Evolutionary conservation across 2,888 invertebrate genomes (phyloP), one percentile per base, ranked within the genome.

Genomic region (Drosophila sordidapex): DNA sequence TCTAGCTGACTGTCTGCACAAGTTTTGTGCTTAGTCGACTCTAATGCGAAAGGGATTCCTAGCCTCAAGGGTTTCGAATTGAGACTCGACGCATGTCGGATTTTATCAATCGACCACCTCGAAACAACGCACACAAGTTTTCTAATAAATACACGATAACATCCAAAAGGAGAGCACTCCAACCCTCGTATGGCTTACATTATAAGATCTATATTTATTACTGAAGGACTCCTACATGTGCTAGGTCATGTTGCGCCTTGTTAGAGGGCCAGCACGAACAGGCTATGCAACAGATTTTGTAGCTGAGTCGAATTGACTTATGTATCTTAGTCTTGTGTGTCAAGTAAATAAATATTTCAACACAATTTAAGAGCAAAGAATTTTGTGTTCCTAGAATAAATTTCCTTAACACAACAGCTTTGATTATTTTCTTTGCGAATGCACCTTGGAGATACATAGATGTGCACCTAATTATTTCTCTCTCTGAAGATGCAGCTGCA

Each of bases 11-110:
- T 60, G 59, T 48, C 43, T 58, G 51, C 51, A 15, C 36, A 76
- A 52, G 62, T 63, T 77, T 74, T 81, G 67, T 81, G 79, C 74
- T 74, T 70, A 79, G 54, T 77, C 70, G 77, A 74, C 57, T 81
- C 56, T 53, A 74, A 48, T 80, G 18, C 21, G 54, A 53, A 54
- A 46, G 48, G 25, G 29, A 29, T 58, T 48, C 64, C 57, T 48
- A 36, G 62, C 27, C 52, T 61, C 48, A 51, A 64, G 38, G 27
- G 48, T n/a, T 27, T 48, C 21, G 31, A 67, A 36, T 46, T 36
- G 18, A 46, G 54, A 31, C 36, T 36, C 8, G 31, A 4, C 35
- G 54, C 46, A 54, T 54, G 36, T 35, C 25, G 36, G 54, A 67
- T 60, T 66, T 62, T 57, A 31, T 43, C 57, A 21, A 40, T 57